These are phyloP conservation scores for Chrysodeixis includens DNA, from an alignment of 2,888 invertebrate species.

Conservation along the genomic window DNA sequence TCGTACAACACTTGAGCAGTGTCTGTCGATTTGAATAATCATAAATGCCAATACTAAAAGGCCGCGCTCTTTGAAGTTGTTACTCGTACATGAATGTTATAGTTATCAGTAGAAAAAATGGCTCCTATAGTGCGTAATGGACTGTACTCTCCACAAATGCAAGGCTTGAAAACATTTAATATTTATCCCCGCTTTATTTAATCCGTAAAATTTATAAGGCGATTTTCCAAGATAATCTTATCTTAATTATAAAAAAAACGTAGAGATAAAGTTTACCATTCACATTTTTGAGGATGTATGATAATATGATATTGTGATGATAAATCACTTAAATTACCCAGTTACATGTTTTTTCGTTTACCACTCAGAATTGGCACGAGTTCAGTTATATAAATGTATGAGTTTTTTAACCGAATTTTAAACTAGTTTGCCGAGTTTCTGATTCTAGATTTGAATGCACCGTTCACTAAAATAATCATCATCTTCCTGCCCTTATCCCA, in stretches of 20 bases:
- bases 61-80: slow-evolving; percentile 45
- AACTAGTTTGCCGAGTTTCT: slow-evolving; percentile 34
- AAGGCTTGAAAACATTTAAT: background rate
- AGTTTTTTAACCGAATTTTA: slow-evolving; percentile 2
- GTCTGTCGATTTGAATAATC: slow-evolving; percentile 62
- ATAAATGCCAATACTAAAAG: slow-evolving; percentile 50
- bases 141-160: background rate
- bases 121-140: slow-evolving; percentile 5
- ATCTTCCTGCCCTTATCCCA: too few relatives aligned
- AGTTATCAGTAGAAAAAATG: slow-evolving; percentile 20
- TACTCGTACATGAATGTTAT: slow-evolving; percentile 14
- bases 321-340: slow-evolving; percentile 26
- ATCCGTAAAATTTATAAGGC: background rate
- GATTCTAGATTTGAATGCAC: slow-evolving; percentile 31
- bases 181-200: background rate
- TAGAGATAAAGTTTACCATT: background rate
- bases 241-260: background rate
- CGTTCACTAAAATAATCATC: slow-evolving; percentile 17
- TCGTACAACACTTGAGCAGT: slow-evolving; percentile 61
- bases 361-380: slow-evolving; percentile 17
- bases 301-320: background rate
- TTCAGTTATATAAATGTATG: slow-evolving; percentile 21
- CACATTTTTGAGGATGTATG: background rate
- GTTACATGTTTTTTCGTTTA: slow-evolving; percentile 13
- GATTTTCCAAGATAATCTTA: slow-evolving; percentile 13